These are phyloP conservation scores for Probosciger aterrimus DNA, from an alignment of 2,113 vertebrate genomes.

Conservation along the genomic window DNA sequence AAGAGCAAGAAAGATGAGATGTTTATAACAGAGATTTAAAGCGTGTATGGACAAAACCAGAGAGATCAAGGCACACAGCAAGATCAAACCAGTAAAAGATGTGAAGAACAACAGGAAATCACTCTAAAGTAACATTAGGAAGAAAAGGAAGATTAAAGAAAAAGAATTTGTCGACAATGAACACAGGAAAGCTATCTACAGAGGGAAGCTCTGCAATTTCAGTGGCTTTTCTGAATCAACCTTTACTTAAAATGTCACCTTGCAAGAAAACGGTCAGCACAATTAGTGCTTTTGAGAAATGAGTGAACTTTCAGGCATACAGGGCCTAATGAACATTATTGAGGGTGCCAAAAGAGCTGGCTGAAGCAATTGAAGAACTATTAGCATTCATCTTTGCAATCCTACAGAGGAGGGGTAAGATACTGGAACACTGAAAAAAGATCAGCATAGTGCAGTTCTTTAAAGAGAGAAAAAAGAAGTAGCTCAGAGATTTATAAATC, in stretches of 20 bases:
- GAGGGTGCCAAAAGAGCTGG: background rate
- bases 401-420: background rate
- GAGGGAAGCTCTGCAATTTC: background rate
- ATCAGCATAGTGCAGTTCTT: slow-evolving; percentile 2
- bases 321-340: background rate
- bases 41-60: background rate
- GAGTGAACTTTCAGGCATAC: background rate
- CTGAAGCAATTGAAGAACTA: background rate
- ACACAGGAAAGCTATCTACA: background rate
- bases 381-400: slow-evolving; percentile 7
- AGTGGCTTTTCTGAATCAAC: background rate
- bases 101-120: background rate
- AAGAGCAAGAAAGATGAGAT: background rate
- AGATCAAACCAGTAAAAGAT: background rate
- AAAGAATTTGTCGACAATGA: background rate
- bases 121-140: background rate
- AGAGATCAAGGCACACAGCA: background rate
- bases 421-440: background rate
- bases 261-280: background rate
- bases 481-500: slow-evolving; percentile 48
- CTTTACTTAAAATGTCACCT: background rate
- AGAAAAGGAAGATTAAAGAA: background rate
- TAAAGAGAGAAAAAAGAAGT: background rate
- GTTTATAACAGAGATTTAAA: background rate
- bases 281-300: background rate